Base-by-base conservation (phyloP, 2,888 invertebrate species). In the Meiosimyza decipiens region DNA sequence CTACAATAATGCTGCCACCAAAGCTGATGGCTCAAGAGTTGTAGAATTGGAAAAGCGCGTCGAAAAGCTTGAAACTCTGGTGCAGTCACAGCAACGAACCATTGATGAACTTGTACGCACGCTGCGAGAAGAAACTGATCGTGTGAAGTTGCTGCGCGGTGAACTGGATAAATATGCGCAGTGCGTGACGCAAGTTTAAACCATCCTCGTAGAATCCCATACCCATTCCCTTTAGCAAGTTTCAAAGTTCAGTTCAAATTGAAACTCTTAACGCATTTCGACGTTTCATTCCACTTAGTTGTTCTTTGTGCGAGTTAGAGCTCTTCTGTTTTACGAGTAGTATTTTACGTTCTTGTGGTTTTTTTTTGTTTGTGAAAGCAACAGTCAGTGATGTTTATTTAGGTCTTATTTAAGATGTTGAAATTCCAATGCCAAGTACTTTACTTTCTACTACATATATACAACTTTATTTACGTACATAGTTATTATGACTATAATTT, bases 101-200 rank as follows among this genome's bases (percentile, higher is more conserved):
- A 90, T 94, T 72, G 91, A 92, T 73, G 92, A 93, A 64, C 86
- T 94, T 76, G 88, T 88, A 74, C 88, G 87, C 52, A 90, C 90
- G 80, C 84, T 94, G 69, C 89, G 90, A 65, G 87, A 89, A 65
- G 93, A 93, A 84, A 88, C 89, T 2, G 92, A 92, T 75, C 90
- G 90, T 82, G 89, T 93, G 54, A 89, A 89, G 78, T 86, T 90
- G 73, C 83, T 94, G 76, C 92, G 93, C 79, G 88, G 88, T 59
- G 91, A 92, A 84, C 85, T 93, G 71, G 92, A 92, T 78, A 93
- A 92, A 85, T 88, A 93, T 74, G 90, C 91, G 76, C 91, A 91
- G 79, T 91, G 91, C 82, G 91, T 92, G 81, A 92, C 92, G 82
- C 92, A 92, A 86, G 93, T 93, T 85, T 92, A 90, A 86, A 55